Evolutionary conservation across 2,797 vertebrate species (phyloP).

Genomic region (Sciurus carolinensis): DNA sequence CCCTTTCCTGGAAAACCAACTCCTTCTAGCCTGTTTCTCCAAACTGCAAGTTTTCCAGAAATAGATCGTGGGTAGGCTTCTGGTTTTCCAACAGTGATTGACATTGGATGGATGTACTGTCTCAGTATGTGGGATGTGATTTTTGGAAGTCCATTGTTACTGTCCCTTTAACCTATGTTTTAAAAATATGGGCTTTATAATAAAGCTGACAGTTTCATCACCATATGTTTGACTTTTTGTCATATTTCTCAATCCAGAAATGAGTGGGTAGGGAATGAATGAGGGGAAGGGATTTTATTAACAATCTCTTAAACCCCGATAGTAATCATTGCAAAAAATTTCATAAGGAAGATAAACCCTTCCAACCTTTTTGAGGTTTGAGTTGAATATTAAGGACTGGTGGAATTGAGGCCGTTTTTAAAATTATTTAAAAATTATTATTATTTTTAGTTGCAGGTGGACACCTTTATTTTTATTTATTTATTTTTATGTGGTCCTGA

Average conservation of each 20-base stretch:
- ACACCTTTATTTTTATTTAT: no score
- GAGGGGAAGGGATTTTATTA: slow-evolving; percentile 26
- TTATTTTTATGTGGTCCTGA: no score
- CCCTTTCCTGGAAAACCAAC: neutral
- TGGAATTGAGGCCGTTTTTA: neutral
- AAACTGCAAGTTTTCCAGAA: neutral
- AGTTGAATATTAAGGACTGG: neutral
- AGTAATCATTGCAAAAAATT: slow-evolving; percentile 9
- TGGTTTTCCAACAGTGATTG: neutral
- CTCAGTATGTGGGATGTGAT: slow-evolving; percentile 16
- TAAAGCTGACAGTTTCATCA: slow-evolving; percentile 18
- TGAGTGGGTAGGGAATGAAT: neutral
- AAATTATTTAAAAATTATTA: neutral
- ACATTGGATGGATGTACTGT: neutral
- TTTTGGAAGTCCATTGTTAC: slow-evolving; percentile 36
- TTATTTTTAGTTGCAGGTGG: no score
- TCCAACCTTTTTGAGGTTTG: neutral
- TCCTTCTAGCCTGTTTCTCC: neutral
- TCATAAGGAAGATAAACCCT: neutral
- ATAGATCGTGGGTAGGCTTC: neutral
- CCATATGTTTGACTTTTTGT: neutral
- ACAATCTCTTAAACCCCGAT: neutral
- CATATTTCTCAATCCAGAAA: slow-evolving; percentile 37
- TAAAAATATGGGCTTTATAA: neutral
- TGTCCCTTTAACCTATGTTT: slow-evolving; percentile 31